These are phyloP conservation scores for Sogatella furcifera DNA, from an alignment of 1,140 invertebrate species.

Conservation along the genomic window DNA sequence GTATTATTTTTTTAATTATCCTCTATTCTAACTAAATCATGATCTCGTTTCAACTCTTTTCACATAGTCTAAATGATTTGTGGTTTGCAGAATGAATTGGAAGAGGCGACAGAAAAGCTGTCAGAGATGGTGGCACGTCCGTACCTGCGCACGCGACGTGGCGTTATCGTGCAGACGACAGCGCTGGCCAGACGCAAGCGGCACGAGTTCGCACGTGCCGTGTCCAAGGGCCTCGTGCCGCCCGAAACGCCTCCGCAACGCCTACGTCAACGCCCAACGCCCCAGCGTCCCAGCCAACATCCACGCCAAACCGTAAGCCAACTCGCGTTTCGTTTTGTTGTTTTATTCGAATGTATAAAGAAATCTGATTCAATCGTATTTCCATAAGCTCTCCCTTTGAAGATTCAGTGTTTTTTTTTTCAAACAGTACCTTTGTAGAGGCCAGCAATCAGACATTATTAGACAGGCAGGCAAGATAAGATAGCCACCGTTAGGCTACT, in stretches of 20 bases:
- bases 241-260: constrained; percentile 38
- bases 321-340: no score
- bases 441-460: no score
- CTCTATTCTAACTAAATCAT: background rate
- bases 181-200: constrained; percentile 45
- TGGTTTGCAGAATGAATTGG: constrained; percentile 47
- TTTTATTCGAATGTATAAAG: no score
- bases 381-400: no score
- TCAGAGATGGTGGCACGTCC: constrained; percentile 53
- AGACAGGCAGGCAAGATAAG: no score
- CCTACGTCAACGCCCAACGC: background rate
- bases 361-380: no score
- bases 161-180: constrained; percentile 49
- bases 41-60: no score
- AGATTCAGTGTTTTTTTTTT: no score
- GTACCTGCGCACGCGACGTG: constrained; percentile 49
- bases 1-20: background rate
- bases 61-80: background rate
- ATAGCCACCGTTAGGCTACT: no score
- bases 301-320: no score
- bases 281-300: no score
- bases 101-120: constrained; percentile 52
- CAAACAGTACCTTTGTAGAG: no score
- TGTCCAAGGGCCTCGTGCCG: constrained; percentile 53
- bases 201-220: constrained; percentile 51